Percentiles rank a stretch among this genome's conserved stretches.
phyloP scores from a whole-genome alignment of 2,113 vertebrate species.

The Gobius niger region DNA sequence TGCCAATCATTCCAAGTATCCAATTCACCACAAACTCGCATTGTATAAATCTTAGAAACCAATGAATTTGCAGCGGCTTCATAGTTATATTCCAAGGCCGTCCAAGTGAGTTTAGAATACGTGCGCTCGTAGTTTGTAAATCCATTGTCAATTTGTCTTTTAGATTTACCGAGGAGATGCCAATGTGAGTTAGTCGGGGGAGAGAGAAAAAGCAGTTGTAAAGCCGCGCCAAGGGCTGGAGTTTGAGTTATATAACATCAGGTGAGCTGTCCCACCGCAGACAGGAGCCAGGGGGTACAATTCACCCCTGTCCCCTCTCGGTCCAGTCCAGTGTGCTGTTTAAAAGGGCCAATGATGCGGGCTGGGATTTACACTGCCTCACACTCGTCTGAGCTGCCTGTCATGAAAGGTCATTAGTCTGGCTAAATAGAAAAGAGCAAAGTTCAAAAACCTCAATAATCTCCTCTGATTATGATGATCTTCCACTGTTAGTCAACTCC shows the following conservation, averaged over 20 bases:
- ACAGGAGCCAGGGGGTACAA: constrained; percentile 56
- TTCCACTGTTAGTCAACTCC: background rate
- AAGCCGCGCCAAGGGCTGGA: constrained; percentile 45
- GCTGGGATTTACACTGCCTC: constrained; percentile 56
- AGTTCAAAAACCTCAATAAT: constrained; percentile 1
- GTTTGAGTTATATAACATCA: constrained; percentile 59
- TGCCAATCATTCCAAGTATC: no score
- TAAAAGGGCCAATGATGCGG: constrained; percentile 61
- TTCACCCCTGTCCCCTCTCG: constrained; percentile 56
- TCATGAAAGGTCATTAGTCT: constrained; percentile 66
- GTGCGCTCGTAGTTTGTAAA: constrained; percentile 27
- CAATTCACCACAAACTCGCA: no score
- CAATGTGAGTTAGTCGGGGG: constrained; percentile 40
- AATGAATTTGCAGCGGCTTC: background rate
- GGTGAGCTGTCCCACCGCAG: constrained; percentile 37
- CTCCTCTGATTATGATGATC: background rate
- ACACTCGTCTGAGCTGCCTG: constrained; percentile 55
- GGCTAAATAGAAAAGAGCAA: constrained; percentile 54
- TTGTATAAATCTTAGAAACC: no score
- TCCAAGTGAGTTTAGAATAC: background rate
- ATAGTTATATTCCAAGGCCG: background rate
- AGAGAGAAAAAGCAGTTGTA: constrained; percentile 32
- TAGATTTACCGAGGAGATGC: constrained; percentile 52
- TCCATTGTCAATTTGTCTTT: constrained; percentile 45
- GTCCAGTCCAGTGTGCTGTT: constrained; percentile 26